These are phyloP conservation scores for Cyclargus thomasi DNA, from an alignment of 1,140 invertebrate genomes.

Conservation along the genomic window DNA sequence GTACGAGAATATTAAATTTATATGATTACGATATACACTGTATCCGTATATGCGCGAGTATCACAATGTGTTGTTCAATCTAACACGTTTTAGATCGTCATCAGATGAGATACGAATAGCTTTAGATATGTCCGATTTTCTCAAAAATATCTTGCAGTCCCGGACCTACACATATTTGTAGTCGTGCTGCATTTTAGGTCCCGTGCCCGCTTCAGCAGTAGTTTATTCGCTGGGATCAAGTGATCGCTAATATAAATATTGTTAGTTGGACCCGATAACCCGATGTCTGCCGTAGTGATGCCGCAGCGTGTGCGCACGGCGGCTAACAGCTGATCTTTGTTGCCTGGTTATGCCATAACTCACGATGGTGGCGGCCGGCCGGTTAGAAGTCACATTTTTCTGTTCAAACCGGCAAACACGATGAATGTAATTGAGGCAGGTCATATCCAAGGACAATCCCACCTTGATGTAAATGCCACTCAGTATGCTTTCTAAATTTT, in stretches of 20 bases:
- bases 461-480: not conserved
- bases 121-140: not conserved
- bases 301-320: conserved; percentile 1
- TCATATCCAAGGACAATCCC: not conserved
- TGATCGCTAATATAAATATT: conserved; percentile 12
- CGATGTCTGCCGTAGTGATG: conserved; percentile 10
- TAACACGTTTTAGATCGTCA: not conserved
- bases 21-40: not conserved
- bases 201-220: conserved; percentile 4
- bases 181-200: not conserved
- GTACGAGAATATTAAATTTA: not conserved
- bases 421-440: conserved; percentile 9
- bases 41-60: not conserved
- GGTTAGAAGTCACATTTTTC: not conserved
- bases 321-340: conserved; percentile 12
- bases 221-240: conserved; percentile 8
- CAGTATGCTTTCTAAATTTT: conserved; percentile 17
- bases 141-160: conserved; percentile 12
- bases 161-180: conserved; percentile 10
- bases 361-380: not conserved
- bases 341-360: not conserved
- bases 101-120: not conserved
- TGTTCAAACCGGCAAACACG: conserved; percentile 5
- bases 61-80: not conserved
- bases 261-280: not conserved